These are phyloP conservation scores for Tipula confusa DNA, from an alignment of 2,888 invertebrate species.

Conservation along the genomic window DNA sequence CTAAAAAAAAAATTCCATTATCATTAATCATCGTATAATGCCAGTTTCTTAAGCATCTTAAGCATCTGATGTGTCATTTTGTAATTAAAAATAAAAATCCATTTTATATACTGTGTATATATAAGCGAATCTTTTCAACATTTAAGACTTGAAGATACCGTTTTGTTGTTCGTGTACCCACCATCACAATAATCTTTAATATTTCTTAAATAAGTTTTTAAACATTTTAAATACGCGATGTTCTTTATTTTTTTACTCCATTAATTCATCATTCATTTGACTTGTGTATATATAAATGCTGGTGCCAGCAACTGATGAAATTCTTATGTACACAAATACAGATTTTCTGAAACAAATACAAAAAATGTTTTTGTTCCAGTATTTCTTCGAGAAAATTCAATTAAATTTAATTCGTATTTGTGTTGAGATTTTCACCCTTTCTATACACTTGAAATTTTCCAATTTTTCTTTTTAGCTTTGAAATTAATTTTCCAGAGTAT, in stretches of 20 bases:
- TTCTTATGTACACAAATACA: no score
- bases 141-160: background rate
- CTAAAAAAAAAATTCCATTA: background rate
- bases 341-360: background rate
- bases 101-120: no score
- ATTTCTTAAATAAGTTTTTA: no score
- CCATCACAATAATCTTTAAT: no score
- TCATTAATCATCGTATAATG: background rate
- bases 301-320: background rate
- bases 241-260: background rate
- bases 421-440: background rate
- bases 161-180: background rate
- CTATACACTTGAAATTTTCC: background rate
- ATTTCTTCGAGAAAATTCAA: background rate
- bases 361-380: background rate
- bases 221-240: background rate
- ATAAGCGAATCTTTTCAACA: no score
- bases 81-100: background rate
- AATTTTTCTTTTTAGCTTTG: background rate
- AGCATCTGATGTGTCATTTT: background rate
- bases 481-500: background rate
- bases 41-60: background rate
- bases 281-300: background rate
- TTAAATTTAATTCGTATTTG: background rate
- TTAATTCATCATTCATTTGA: background rate